Evolutionary conservation across 2,113 vertebrate genomes (phyloP).

Genomic region (Anolis sagrei): DNA sequence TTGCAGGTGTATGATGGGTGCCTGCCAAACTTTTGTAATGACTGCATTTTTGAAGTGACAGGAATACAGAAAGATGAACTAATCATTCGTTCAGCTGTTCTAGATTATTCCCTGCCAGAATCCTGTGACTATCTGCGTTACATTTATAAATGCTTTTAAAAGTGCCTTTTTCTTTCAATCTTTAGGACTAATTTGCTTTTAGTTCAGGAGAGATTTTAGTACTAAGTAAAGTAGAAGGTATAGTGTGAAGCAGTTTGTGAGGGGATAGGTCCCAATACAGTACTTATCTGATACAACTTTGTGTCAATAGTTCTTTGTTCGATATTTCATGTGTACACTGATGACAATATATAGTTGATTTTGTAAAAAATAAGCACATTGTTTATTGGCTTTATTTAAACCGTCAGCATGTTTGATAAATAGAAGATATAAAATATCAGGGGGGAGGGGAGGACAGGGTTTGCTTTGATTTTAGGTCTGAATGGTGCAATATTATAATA

Average conservation of each 20-base stretch:
- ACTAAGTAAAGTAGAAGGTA: background rate
- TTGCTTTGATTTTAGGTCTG: too few relatives aligned
- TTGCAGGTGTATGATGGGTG: constrained; percentile 26
- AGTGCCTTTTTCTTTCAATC: background rate
- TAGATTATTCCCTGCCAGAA: background rate
- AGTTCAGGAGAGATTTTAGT: background rate
- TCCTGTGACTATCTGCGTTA: background rate
- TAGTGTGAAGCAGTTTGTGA: background rate
- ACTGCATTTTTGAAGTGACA: constrained; percentile 34
- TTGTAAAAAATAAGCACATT: too few relatives aligned
- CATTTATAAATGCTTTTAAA: background rate
- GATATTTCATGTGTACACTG: too few relatives aligned
- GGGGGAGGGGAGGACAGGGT: too few relatives aligned
- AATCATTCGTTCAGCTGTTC: background rate
- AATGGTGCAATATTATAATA: too few relatives aligned
- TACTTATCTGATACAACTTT: background rate
- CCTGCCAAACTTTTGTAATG: constrained; percentile 43
- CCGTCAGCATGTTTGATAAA: too few relatives aligned
- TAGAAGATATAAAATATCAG: too few relatives aligned
- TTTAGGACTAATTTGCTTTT: background rate
- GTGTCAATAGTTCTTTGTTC: background rate
- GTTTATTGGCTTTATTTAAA: too few relatives aligned
- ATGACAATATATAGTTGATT: background rate
- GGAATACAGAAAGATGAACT: background rate
- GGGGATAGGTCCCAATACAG: background rate